Evolutionary conservation across 2,888 invertebrate species (phyloP).

Genomic region (Cryptocephalus moraei): DNA sequence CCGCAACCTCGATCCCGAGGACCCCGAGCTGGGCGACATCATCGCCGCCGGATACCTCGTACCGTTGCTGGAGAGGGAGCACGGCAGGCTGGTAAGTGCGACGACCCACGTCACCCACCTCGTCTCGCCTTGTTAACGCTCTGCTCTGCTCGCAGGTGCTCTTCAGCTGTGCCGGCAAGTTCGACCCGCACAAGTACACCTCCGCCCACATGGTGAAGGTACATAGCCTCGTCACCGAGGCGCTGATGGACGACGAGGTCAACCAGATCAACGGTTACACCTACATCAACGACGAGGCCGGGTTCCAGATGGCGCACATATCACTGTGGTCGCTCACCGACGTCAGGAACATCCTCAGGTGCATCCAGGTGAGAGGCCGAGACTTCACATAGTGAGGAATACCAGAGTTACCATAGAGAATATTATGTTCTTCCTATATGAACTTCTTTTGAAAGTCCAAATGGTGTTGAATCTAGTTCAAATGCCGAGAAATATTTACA

Average conservation of each 20-base stretch:
- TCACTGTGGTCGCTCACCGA: conserved; percentile 75
- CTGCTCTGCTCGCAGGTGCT: conserved; percentile 41
- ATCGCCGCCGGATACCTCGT: conserved; percentile 72
- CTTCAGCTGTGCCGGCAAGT: conserved; percentile 64
- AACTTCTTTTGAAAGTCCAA: too few relatives aligned
- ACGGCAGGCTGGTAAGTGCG: conserved; percentile 49
- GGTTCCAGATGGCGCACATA: conserved; percentile 73
- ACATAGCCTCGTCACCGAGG: conserved; percentile 77
- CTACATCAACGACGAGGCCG: conserved; percentile 73
- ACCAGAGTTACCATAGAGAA: too few relatives aligned
- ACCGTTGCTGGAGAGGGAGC: conserved; percentile 62
- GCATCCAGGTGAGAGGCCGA: conserved; percentile 60
- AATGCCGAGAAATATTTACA: too few relatives aligned
- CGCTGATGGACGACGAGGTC: conserved; percentile 74
- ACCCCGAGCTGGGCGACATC: conserved; percentile 69
- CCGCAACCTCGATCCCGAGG: conserved; percentile 66
- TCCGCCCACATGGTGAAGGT: conserved; percentile 77
- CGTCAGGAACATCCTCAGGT: conserved; percentile 64
- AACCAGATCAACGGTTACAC: conserved; percentile 77
- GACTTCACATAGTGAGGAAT: not conserved
- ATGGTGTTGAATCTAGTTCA: too few relatives aligned
- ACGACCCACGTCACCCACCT: not conserved
- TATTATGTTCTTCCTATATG: too few relatives aligned
- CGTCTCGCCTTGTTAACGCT: not conserved
- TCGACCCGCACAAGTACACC: conserved; percentile 43